phyloP scores from a whole-genome alignment of 92 coral and sea anemone genomes.

The Paragorgia papillata region DNA sequence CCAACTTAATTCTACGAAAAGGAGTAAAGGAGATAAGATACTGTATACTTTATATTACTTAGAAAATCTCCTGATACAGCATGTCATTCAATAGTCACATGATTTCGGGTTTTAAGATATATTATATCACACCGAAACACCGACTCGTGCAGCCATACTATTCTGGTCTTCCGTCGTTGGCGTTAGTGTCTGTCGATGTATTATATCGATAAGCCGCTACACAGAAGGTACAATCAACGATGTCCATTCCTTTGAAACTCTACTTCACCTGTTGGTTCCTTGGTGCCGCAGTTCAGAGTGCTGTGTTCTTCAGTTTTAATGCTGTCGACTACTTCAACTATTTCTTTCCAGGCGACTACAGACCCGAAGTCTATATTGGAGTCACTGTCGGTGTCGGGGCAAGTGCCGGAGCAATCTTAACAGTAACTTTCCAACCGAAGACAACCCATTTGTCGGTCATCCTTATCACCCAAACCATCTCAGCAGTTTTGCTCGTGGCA shows the following conservation, averaged over 20 bases:
- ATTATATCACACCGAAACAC: too few species aligned
- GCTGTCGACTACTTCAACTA: conserved; percentile 88
- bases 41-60: too few species aligned
- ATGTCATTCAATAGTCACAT: too few species aligned
- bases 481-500: conserved; percentile 64
- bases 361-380: conserved; percentile 83
- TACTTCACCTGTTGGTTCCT: conserved; percentile 88
- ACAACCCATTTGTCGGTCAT: conserved; percentile 59
- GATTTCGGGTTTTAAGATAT: too few species aligned
- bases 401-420: conserved; percentile 71
- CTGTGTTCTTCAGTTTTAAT: conserved; percentile 77
- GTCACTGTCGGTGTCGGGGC: conserved; percentile 83
- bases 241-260: conserved; percentile 70
- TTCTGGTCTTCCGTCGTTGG: too few species aligned
- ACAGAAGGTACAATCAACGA: too few species aligned
- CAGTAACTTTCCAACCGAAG: conserved; percentile 67
- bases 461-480: conserved; percentile 61
- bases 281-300: conserved; percentile 90
- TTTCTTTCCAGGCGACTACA: conserved; percentile 80
- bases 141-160: too few species aligned
- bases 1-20: too few species aligned
- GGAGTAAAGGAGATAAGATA: too few species aligned
- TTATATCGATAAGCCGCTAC: too few species aligned
- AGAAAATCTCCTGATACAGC: too few species aligned
- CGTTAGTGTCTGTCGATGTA: too few species aligned